phyloP scores from a whole-genome alignment of 92 coral and sea anemone genomes.

The Phymanthus crucifer region DNA sequence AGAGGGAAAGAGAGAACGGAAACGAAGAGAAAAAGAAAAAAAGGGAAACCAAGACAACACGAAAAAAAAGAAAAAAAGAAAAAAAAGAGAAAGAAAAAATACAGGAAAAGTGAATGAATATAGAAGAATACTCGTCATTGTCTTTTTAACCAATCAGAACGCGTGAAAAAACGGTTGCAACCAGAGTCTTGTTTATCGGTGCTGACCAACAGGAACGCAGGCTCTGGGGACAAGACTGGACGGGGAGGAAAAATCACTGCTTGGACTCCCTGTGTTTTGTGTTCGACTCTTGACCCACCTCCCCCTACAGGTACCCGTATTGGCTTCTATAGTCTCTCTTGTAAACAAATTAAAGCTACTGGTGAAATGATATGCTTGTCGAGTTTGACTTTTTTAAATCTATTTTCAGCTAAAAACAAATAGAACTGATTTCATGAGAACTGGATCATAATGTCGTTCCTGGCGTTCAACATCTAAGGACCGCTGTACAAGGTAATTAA shows the following conservation, averaged over 20 bases:
- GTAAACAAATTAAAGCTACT: background rate
- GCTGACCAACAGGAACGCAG: no score
- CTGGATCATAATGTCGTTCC: background rate
- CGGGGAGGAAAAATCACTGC: background rate
- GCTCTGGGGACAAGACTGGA: no score
- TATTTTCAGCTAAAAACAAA: background rate
- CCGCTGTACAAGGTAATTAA: background rate
- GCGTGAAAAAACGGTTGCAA: no score
- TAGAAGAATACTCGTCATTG: no score
- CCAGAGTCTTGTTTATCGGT: no score
- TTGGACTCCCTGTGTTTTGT: background rate
- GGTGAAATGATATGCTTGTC: slow-evolving; percentile 8
- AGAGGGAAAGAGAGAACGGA: no score
- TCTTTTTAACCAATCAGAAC: no score
- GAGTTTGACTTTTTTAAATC: background rate
- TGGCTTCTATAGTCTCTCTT: background rate
- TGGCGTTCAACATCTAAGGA: background rate
- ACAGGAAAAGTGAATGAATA: no score
- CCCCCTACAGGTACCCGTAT: background rate
- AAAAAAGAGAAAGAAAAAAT: no score
- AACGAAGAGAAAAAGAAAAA: no score
- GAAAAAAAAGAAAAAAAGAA: no score
- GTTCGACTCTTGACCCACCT: background rate
- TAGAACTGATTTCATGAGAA: background rate
- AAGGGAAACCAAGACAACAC: no score